Conservation (phyloP, 2,113 vertebrate genomes). For the Plestiodon gilberti region DNA sequence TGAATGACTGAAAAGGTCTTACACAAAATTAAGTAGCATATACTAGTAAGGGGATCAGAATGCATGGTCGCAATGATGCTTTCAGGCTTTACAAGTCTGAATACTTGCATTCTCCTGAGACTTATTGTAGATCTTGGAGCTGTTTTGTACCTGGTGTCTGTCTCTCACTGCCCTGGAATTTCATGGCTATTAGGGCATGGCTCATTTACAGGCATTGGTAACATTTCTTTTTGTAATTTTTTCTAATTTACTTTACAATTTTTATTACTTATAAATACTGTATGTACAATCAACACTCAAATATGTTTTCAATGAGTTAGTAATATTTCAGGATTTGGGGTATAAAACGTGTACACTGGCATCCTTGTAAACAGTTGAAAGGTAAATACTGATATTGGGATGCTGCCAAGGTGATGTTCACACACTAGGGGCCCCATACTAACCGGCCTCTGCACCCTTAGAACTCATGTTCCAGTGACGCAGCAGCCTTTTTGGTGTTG, state of each 20-base stretch:
- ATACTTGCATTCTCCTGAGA: neutral
- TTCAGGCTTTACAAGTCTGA: neutral
- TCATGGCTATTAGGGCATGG: neutral
- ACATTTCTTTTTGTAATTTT: no score
- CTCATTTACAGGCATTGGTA: no score
- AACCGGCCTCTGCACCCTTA: no score
- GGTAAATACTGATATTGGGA: neutral
- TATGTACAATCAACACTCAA: no score
- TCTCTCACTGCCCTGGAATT: neutral
- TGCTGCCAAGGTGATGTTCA: neutral
- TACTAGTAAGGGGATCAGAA: neutral
- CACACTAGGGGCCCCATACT: neutral
- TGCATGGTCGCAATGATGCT: neutral
- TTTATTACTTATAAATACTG: no score
- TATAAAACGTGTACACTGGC: neutral
- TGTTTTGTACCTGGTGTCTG: neutral
- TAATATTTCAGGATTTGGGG: neutral
- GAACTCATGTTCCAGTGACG: no score
- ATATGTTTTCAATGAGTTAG: no score
- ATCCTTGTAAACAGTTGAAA: neutral
- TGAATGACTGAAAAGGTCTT: no score
- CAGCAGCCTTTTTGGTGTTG: no score
- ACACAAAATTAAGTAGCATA: neutral
- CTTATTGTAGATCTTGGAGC: neutral
- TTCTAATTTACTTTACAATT: no score